These are phyloP conservation scores for Dicaeum eximium DNA, from an alignment of 2,113 vertebrate genomes.

Conservation along the genomic window DNA sequence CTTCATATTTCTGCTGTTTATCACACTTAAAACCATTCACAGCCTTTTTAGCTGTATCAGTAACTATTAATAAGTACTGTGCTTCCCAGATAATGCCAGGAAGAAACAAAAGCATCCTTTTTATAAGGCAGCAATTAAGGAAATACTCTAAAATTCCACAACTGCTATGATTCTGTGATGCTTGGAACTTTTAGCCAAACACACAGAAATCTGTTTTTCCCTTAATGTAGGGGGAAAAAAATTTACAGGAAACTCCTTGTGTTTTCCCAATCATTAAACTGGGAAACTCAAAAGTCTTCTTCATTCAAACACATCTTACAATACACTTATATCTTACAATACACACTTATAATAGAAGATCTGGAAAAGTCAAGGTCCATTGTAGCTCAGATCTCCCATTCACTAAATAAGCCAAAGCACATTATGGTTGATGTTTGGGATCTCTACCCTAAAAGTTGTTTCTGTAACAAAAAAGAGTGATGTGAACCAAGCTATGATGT, in stretches of 20 bases:
- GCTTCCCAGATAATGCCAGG: background rate
- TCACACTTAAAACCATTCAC: background rate
- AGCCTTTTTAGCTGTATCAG: background rate
- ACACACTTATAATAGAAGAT: background rate
- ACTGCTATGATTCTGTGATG: background rate
- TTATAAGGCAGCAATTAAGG: background rate
- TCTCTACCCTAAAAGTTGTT: background rate
- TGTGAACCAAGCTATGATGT: background rate
- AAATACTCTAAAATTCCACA: background rate
- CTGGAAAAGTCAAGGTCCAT: background rate
- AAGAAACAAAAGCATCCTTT: background rate
- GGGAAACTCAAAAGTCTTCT: background rate
- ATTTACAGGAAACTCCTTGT: background rate
- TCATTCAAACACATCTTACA: background rate
- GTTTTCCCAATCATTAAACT: background rate
- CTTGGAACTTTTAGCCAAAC: background rate
- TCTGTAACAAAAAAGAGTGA: background rate
- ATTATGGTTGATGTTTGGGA: background rate
- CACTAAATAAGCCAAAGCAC: background rate
- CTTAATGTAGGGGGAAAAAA: accelerated
- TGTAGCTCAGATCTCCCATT: background rate
- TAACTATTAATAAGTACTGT: background rate
- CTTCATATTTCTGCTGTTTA: background rate
- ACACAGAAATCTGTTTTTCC: background rate
- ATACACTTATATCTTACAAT: background rate